These are phyloP conservation scores for Ciconia nigra DNA, from an alignment of 2,797 vertebrate species.

Conservation along the genomic window DNA sequence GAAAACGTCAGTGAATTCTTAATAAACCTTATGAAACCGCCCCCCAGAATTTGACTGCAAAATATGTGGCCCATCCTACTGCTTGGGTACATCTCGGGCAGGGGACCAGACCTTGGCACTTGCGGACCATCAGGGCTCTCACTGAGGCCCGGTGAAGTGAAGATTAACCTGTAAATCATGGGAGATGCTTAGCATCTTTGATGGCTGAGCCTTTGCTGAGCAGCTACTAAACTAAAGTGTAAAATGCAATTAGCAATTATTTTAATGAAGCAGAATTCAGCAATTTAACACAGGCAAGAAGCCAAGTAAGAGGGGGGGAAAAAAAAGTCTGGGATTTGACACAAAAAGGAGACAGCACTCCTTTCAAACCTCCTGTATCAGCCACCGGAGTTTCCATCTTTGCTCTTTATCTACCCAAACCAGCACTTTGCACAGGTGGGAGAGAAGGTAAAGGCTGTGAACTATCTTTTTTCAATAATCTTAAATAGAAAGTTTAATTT, in stretches of 20 bases:
- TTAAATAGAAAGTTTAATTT: constrained; percentile 18
- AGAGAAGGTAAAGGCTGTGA: background rate
- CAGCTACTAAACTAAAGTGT: background rate
- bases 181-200: background rate
- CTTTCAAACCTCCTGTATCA: background rate
- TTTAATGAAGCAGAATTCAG: constrained; percentile 47
- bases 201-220: background rate
- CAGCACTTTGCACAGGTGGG: background rate
- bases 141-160: background rate
- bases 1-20: background rate
- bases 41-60: background rate
- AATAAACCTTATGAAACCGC: background rate
- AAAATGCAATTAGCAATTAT: constrained; percentile 50
- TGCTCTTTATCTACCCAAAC: background rate
- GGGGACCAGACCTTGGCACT: background rate
- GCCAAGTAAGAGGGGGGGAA: background rate
- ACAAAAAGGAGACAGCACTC: background rate
- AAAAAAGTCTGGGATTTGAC: background rate
- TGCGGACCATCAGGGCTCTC: background rate
- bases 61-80: background rate
- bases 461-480: background rate
- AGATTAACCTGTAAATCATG: background rate
- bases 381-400: background rate
- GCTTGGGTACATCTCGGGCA: background rate
- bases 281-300: constrained; percentile 14